phyloP scores from a whole-genome alignment of 2,888 invertebrate species.

The Nymphalis polychloros region DNA sequence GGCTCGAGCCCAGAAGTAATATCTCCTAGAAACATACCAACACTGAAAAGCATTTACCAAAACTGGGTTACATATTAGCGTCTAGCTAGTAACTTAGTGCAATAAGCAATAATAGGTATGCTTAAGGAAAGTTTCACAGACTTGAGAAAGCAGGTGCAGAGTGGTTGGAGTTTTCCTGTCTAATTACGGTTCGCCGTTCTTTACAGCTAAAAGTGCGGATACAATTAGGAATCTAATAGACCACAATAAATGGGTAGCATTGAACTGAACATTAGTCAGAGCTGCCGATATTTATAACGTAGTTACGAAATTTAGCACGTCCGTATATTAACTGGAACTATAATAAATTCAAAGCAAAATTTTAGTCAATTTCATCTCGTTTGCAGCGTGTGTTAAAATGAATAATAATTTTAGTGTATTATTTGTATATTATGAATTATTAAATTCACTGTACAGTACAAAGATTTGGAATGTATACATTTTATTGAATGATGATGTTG shows the following conservation, averaged over 20 bases:
- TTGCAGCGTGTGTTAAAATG: not conserved
- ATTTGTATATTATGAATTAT: too few species aligned
- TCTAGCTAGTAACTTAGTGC: too few species aligned
- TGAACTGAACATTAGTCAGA: slow-evolving; percentile 56
- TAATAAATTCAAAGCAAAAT: slow-evolving; percentile 48
- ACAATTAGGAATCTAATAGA: slow-evolving; percentile 10
- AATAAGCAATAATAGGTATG: too few species aligned
- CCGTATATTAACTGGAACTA: slow-evolving; percentile 53
- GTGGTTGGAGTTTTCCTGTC: slow-evolving; percentile 2
- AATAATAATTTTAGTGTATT: too few species aligned
- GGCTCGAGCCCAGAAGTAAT: too few species aligned
- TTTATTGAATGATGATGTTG: too few species aligned
- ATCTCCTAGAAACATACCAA: too few species aligned
- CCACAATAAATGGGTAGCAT: slow-evolving; percentile 5
- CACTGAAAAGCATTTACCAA: too few species aligned
- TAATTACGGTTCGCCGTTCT: slow-evolving; percentile 6
- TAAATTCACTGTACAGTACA: too few species aligned
- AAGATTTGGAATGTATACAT: too few species aligned
- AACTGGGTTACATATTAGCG: too few species aligned
- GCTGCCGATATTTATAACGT: slow-evolving; percentile 65
- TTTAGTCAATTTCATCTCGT: not conserved
- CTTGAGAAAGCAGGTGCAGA: not conserved
- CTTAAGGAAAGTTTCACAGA: not conserved
- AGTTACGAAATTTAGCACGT: slow-evolving; percentile 64
- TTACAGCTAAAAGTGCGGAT: slow-evolving; percentile 5